Evolutionary conservation across 1,140 invertebrate species (phyloP), one percentile per base, ranked within the genome.

Genomic region (Ladona fulva): DNA sequence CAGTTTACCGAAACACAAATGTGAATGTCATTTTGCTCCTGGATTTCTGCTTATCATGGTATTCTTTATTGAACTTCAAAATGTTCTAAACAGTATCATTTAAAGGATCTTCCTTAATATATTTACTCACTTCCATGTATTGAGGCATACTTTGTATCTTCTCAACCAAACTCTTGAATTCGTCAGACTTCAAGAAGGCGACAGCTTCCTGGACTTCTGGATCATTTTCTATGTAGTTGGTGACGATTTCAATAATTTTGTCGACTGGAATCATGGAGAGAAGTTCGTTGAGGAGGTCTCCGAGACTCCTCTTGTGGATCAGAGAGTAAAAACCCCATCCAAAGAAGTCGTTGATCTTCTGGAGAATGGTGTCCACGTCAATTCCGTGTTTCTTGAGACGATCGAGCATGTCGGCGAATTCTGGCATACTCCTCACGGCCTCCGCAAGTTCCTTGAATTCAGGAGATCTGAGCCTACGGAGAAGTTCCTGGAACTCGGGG

Each of bases 301-400:
- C 52, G 5, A 66, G 52, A 12, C 14, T 66, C 14, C 52, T 16
- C 5, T 3, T 66, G 1, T 37, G 29, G 29, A 37, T 37, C n/a
- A n/a, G n/a, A 8, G 29, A 37, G 29, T 37, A 37, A 8, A 37
- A 37, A 5, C 29, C 29, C 52, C 52, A 66, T 3, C 52, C 52
- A 12, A 83, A 42, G 11, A 82, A 78, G 25, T 83, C 81, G n/a
- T 66, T 22, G n/a, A 66, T 66, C 52, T 16, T 22, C 12, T 22
- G 52, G 0, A 80, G 14, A 12, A 82, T 22, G 0, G 79, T 78
- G n/a, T 80, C 74, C 0, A 83, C n/a, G 44, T 83, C 78, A 0
- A 83, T 78, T 11, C 82, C 81, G 44, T 82, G 80, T 1, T 52
- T 74, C 59, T 82, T 81, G 0, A 81, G 24, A 5, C 78, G 79